Base-by-base conservation (phyloP, 2,888 invertebrate genomes). In the Ormyrus nitidulus region DNA sequence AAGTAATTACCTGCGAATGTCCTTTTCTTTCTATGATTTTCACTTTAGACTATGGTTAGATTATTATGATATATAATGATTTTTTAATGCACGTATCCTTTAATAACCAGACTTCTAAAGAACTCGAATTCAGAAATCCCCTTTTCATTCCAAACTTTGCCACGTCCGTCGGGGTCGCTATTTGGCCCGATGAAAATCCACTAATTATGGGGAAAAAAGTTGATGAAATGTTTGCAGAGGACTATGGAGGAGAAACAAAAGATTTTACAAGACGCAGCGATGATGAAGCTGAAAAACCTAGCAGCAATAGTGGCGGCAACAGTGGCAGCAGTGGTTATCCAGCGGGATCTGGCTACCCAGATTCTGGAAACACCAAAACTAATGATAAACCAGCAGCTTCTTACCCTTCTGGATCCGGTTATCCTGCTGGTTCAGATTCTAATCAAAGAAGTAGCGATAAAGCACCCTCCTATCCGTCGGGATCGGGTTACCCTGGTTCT, bases 211-310 rank as follows among this genome's bases (percentile, higher is more conserved):
- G 79, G 62, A 54, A 78, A 80, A 85, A 81, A 86, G 86, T 84
- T 84, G 72, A 82, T 84, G 87, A 87, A 85, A 85, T 90, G 86
- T 89, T 89, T 86, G 82, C 89, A 90, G 90, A 89, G 19, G 81
- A 85, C 82, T 83, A 85, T 75, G 86, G 85, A 19, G 86, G 82
- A 6, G 86, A 85, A 59, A 76, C 79, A 68, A 86, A 79, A 76
- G 84, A 84, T 61, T 56, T 85, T 46, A 72, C 70, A 56, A 86
- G 84, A 77, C 86, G 87, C 8, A 34, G 2, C 34, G 86, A 87
- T 56, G 85, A 68, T 0, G 70, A 74, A 9, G 11, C 19, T 34
- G 65, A 61, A 8, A 61, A 68, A 19, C 54, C 53, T 6, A 53
- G 53, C 49, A 44, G 48, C 13, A 34, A 34, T 34, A 4, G 34